Base-by-base conservation (phyloP, 2,888 invertebrate genomes). In the Dynastes tityus region DNA sequence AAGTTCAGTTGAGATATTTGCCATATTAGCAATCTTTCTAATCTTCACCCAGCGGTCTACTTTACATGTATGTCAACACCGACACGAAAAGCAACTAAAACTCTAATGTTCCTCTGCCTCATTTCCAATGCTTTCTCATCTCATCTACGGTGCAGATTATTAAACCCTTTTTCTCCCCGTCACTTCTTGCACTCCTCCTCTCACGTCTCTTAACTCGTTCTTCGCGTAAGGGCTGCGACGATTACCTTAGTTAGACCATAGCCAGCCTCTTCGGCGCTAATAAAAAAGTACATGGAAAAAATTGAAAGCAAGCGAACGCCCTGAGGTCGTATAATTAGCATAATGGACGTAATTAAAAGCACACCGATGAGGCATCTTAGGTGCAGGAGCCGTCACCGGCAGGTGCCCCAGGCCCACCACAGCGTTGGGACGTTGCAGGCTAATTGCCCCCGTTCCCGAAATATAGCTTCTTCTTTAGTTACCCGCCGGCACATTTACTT, bases 261-360 rank as follows among this genome's bases (percentile, higher is more conserved):
- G 58, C 16, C 29, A 61, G 53, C 55, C 73, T 79, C 73, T 73
- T 73, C 73, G 22, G 22, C 73, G 58, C 73, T 73, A 73, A 73
- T 73, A 73, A 83, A 82, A 83, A 83, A 82, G 61, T 58, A 73
- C 73, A 81, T 83, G 81, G 82, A 8, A 45, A 80, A 82, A 81
- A 84, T 84, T 82, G 83, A 82, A 82, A 82, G 81, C 73, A 58
- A 37, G 16, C 58, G 78, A 77, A 80, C 58, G 75, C 73, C 55
- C 64, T 37, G 81, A 81, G 82, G 80, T 83, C 83, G 81, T 83
- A 82, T 83, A 83, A 84, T 84, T 84, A 84, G 82, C 84, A 83
- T 84, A 84, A 84, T 83, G 83, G 81, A 73, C 68, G 77, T 80
- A 83, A 83, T 84, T 84, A 83, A 84, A 83, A 83, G 83, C 82